These are phyloP conservation scores for Leptopilina myrica DNA, from an alignment of 2,888 invertebrate species.

Conservation along the genomic window DNA sequence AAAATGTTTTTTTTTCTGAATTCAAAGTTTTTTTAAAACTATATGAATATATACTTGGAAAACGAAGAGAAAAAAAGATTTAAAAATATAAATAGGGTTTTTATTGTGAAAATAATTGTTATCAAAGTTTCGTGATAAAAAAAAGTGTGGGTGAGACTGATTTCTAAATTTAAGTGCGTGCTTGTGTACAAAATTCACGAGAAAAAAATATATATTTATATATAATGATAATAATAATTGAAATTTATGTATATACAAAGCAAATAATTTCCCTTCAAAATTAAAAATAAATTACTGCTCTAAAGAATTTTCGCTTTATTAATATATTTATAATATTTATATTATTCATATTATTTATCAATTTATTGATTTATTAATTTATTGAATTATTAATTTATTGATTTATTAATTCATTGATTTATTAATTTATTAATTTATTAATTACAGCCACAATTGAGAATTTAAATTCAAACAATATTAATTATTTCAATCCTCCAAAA, in stretches of 20 bases:
- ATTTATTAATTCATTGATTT: no score
- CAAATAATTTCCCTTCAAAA: background rate
- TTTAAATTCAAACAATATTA: background rate
- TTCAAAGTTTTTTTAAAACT: background rate
- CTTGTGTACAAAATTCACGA: background rate
- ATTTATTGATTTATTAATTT: no score
- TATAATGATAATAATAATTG: conserved; percentile 19
- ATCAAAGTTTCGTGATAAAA: conserved; percentile 17
- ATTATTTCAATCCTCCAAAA: no score
- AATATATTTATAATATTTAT: background rate
- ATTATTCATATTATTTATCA: no score
- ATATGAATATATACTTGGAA: no score
- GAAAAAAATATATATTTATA: background rate
- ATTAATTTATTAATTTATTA: background rate
- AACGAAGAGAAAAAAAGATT: background rate
- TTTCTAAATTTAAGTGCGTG: background rate
- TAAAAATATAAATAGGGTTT: background rate
- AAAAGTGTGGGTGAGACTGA: conserved; percentile 4
- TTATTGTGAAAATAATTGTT: conserved; percentile 29
- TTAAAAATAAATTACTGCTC: background rate
- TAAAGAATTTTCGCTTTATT: background rate
- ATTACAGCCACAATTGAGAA: background rate
- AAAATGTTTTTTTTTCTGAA: no score
- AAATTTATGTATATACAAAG: conserved; percentile 7
- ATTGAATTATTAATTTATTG: background rate